phyloP scores from a whole-genome alignment of 2,797 vertebrate species.

The Oreochromis mossambicus region DNA sequence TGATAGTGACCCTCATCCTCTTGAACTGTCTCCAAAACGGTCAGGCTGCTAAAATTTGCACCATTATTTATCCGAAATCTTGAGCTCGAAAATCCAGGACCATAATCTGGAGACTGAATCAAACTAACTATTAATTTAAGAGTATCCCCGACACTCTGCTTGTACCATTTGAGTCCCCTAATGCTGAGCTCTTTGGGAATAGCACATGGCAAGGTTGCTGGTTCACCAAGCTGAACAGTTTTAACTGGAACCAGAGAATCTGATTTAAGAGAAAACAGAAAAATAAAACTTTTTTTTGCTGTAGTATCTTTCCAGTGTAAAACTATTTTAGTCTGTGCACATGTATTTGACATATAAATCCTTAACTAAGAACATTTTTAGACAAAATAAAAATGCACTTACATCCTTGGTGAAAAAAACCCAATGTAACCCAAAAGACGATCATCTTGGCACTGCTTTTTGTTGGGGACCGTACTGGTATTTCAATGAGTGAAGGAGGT shows the following conservation, averaged over 20 bases:
- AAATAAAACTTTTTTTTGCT: accelerated
- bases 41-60: neutral
- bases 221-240: neutral
- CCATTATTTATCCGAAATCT: neutral
- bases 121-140: neutral
- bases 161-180: neutral
- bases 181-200: neutral
- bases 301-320: neutral
- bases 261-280: neutral
- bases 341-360: neutral
- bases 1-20: neutral
- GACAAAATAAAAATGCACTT: neutral
- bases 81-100: neutral
- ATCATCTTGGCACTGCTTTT: neutral
- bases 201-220: neutral
- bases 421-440: neutral
- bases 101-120: accelerated
- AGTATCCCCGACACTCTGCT: neutral
- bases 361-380: neutral
- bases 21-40: neutral
- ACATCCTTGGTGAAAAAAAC: neutral
- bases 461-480: neutral
- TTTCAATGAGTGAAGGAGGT: neutral
- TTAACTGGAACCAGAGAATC: neutral
- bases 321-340: neutral